Evolutionary conservation across 2,797 vertebrate genomes (phyloP).

Genomic region (Oreortyx pictus): DNA sequence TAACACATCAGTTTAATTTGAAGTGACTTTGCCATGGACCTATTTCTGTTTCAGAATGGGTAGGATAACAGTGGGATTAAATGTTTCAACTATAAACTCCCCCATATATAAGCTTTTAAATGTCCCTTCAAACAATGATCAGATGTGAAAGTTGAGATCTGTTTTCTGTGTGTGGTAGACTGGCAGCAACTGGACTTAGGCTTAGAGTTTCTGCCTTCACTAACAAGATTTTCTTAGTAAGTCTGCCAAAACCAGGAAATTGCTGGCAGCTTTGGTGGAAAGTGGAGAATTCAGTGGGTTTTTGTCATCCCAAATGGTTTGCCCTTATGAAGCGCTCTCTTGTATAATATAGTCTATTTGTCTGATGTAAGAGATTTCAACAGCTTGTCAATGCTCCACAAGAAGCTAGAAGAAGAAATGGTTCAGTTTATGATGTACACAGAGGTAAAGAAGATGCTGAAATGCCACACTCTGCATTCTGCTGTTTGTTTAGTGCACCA

Average conservation of each 20-base stretch:
- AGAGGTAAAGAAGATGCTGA: not conserved
- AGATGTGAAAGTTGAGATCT: constrained; percentile 51
- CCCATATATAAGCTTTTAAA: constrained; percentile 28
- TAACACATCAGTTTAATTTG: constrained; percentile 43
- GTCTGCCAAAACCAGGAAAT: constrained; percentile 72
- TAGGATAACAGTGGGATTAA: constrained; percentile 46
- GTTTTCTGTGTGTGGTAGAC: constrained; percentile 59
- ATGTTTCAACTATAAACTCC: constrained; percentile 26
- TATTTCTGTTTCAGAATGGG: constrained; percentile 27
- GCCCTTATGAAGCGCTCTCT: constrained; percentile 59
- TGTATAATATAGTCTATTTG: constrained; percentile 70
- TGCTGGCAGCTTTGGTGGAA: constrained; percentile 70
- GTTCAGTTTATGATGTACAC: not conserved
- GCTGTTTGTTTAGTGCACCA: constrained; percentile 5
- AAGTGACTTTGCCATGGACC: constrained; percentile 50
- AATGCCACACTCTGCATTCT: not conserved
- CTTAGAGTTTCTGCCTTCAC: constrained; percentile 69
- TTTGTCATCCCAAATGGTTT: constrained; percentile 69
- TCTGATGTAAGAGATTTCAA: constrained; percentile 72
- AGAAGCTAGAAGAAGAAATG: constrained; percentile 25
- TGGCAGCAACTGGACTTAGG: constrained; percentile 58
- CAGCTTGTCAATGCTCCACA: constrained; percentile 35
- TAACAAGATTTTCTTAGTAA: constrained; percentile 60
- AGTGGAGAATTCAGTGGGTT: constrained; percentile 66
- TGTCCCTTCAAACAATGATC: constrained; percentile 63